Evolutionary conservation across 1,140 invertebrate species (phyloP), one percentile per base, ranked within the genome.

Genomic region (Maconellicoccus hirsutus): DNA sequence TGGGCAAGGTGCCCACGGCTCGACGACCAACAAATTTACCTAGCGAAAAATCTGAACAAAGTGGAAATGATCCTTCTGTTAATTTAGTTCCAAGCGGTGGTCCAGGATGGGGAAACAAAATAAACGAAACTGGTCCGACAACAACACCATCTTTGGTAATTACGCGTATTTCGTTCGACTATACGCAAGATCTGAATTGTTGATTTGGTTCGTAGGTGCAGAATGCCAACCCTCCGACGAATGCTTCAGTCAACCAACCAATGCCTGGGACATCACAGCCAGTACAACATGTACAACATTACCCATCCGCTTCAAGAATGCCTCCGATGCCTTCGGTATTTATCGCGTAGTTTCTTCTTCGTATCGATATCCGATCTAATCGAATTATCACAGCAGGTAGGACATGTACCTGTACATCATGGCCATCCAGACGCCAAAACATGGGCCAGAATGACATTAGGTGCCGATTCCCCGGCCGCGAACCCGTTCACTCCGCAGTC

Each of bases 11-110:
- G 86, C 86, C 59, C 77, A 78, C 78, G 89, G 91, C 94, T 82
- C 89, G 94, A 81, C 92, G 93, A 82, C 95, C 95, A 82, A 93
- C 92, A 79, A 95, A 96, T 87, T 84, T 97, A 83, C 94, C 95
- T 81, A 96, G 94, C 87, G 84, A 97, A 82, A 97, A 96, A 86
- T 94, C 93, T 81, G 94, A 97, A 86, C 85, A 87, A 78, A 86
- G 86, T 79, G 42, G 42, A 52, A 87, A 86, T 80, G 86, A 89
- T 79, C 87, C 87, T 77, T 85, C 85, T 78, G 83, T 89, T 72
- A 87, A 83, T 81, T 79, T 89, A 79, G 87, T 89, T 78, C 87
- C 87, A 75, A 84, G 83, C 75, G 87, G 87, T 78, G 87, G 87
- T 77, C 81, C 82, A 83, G 87, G 87, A 87, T 89, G 87, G 87